Conservation (phyloP, 2,888 invertebrate genomes). For the Mongoloraphidia duomilia region DNA sequence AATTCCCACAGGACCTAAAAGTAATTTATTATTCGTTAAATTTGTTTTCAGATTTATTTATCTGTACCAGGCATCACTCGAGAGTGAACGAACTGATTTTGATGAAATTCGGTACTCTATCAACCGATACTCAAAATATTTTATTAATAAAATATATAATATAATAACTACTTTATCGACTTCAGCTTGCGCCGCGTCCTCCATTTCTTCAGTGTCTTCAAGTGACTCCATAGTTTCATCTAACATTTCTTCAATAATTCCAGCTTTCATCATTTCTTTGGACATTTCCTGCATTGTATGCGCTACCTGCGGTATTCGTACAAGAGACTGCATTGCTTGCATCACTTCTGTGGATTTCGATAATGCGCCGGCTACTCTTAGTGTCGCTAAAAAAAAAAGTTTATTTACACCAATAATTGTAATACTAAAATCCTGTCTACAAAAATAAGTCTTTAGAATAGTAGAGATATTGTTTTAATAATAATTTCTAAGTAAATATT, state of each 20-base stretch:
- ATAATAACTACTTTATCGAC: constrained; percentile 67
- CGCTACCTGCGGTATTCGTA: constrained; percentile 85
- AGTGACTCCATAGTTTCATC: constrained; percentile 92
- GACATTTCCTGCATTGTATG: constrained; percentile 95
- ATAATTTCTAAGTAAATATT: constrained; percentile 13
- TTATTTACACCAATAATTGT: background rate
- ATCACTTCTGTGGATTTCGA: constrained; percentile 96
- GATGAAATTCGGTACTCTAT: background rate
- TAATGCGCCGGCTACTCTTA: constrained; percentile 83
- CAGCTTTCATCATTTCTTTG: constrained; percentile 98
- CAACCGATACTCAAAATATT: background rate
- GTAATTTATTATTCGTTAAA: background rate
- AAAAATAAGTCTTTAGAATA: background rate
- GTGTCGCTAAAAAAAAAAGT: constrained; percentile 50
- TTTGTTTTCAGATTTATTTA: background rate
- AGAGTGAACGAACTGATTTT: no score
- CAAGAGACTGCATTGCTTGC: constrained; percentile 89
- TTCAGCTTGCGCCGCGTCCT: constrained; percentile 89
- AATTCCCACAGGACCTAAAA: constrained; percentile 68
- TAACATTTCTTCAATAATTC: constrained; percentile 97
- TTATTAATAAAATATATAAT: no score
- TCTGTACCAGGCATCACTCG: background rate
- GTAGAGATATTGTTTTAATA: background rate
- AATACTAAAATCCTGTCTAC: background rate
- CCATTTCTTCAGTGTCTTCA: constrained; percentile 88